Base-by-base conservation (phyloP, 2,113 vertebrate species). In the Hemicordylus capensis region DNA sequence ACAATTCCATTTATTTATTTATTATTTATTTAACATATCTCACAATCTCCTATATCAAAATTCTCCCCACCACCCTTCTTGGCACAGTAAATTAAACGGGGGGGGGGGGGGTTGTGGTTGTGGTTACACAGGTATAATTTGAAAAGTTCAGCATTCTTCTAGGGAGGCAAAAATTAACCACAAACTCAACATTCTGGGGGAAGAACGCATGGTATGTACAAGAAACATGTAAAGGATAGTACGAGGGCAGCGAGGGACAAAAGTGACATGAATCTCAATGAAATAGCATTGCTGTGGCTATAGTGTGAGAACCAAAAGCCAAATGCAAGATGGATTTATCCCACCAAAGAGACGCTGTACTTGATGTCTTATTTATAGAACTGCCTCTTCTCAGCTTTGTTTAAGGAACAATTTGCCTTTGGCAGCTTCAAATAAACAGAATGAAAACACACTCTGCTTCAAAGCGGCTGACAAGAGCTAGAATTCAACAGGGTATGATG, bases 391-490 rank as follows among this genome's bases (percentile, higher is more conserved):
- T 73, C 4, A 0, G 0, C 80, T 91, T 94, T 89, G 69, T 92
- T 91, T 90, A 88, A 91, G 79, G 90, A 94, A 95, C 82, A 92
- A 89, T 91, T 88, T 91, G 72, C 74, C 54, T 91, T 87, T 94
- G 85, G 80, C 85, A 90, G 81, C 59, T 90, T 92, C 80, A 90
- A 88, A 87, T 87, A 89, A 92, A 90, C 84, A 91, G 67, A 66
- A 83, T 19, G 63, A 79, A 85, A n/a, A 61, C 54, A 59, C 22
- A 75, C 84, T 26, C 56, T 80, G 20, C 69, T 83, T 44, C 78
- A 58, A n/a, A 75, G 28, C 37, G 70, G 77, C 67, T 42, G 34
- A 34, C 24, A 17, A 76, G 46, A 28, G 63, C 37, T 75, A 69
- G 11, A 6, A 2, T 4, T 74, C 31, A 28, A 6, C 70, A 74